These are phyloP conservation scores for Papilio protenor DNA, from an alignment of 2,888 invertebrate species.

Conservation along the genomic window DNA sequence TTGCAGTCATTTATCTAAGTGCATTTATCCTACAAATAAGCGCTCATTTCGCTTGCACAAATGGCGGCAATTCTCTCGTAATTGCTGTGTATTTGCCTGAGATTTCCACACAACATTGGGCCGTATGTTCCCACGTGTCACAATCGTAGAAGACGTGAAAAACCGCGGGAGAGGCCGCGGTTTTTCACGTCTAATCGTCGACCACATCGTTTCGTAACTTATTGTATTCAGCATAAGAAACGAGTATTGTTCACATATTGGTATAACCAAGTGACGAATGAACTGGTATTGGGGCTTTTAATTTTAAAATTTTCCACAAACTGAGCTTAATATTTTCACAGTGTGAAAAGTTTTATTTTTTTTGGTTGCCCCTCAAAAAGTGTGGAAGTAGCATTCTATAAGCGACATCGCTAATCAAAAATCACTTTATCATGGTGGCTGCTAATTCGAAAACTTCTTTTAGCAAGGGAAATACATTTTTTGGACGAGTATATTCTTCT, in stretches of 20 bases:
- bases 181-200: constrained; percentile 76
- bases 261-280: constrained; percentile 9
- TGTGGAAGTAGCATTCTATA: too few species aligned
- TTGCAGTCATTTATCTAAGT: constrained; percentile 22
- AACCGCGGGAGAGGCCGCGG: too few species aligned
- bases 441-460: background rate
- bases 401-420: too few species aligned
- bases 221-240: constrained; percentile 63
- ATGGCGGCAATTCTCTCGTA: constrained; percentile 40
- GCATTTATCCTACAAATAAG: constrained; percentile 38
- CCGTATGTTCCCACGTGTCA: constrained; percentile 67
- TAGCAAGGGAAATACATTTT: background rate
- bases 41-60: constrained; percentile 44
- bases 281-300: background rate
- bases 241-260: constrained; percentile 60
- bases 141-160: too few species aligned
- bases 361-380: background rate
- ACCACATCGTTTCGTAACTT: constrained; percentile 70
- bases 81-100: constrained; percentile 43
- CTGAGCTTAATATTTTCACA: background rate
- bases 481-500: too few species aligned
- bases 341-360: too few species aligned
- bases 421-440: too few species aligned
- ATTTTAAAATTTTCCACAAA: background rate
- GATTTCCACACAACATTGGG: constrained; percentile 50